A percentile compares a stretch with the other conserved stretches of the same genome.
phyloP scores from a whole-genome alignment of 2,888 invertebrate genomes.

The Enoplolaimus lenunculus region DNA sequence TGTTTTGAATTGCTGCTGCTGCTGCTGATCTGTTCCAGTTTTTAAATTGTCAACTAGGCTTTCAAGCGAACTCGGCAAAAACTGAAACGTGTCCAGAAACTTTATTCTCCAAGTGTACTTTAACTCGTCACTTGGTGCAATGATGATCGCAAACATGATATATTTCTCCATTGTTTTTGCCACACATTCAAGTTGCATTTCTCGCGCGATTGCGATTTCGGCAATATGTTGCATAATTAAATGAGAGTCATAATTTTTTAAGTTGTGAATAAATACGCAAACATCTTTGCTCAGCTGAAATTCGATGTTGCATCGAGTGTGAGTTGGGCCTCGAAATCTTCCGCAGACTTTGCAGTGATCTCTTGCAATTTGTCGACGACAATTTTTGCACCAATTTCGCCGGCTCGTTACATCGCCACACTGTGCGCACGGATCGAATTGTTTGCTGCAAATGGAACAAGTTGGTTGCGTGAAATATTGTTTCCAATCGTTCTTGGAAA shows the following conservation, averaged over 20 bases:
- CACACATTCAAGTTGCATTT: not conserved
- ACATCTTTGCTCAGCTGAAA: not conserved
- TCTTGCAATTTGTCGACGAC: no score
- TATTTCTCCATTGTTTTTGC: not conserved
- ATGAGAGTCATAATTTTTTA: not conserved
- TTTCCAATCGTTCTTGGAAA: not conserved
- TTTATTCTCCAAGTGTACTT: not conserved
- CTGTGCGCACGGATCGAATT: not conserved
- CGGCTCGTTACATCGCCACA: not conserved
- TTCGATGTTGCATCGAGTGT: not conserved
- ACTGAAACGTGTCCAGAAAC: not conserved
- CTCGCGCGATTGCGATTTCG: not conserved
- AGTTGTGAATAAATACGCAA: not conserved
- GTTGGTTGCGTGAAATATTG: not conserved
- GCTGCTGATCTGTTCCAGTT: no score
- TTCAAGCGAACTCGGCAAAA: not conserved
- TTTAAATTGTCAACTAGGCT: not conserved
- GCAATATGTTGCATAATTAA: not conserved
- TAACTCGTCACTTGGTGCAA: not conserved
- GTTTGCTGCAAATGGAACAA: not conserved
- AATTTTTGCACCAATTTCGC: no score
- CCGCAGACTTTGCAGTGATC: not conserved
- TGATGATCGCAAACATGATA: not conserved
- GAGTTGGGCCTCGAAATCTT: not conserved
- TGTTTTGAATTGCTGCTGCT: not conserved